These are phyloP conservation scores for Odontocerum albicorne DNA, from an alignment of 2,888 invertebrate species.

Conservation along the genomic window DNA sequence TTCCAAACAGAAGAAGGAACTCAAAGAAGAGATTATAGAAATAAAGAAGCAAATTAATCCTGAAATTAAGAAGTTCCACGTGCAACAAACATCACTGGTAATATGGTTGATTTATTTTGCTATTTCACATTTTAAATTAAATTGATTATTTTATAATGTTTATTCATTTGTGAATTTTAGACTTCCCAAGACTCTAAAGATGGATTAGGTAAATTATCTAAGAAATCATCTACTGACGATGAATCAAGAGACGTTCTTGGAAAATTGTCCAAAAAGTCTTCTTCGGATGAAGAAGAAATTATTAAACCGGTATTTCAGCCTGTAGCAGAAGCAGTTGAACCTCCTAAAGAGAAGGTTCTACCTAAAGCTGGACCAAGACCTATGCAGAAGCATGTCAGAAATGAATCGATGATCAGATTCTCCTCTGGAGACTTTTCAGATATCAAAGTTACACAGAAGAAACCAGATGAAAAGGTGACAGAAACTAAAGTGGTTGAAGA, in stretches of 20 bases:
- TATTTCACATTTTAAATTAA: no score
- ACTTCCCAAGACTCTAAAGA: conserved; percentile 25
- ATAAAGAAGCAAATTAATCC: conserved; percentile 68
- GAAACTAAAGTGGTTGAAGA: conserved; percentile 47
- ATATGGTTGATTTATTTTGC: no score
- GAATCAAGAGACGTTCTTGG: conserved; percentile 25
- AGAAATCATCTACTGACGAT: conserved; percentile 33
- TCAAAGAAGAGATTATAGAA: conserved; percentile 71
- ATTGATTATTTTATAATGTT: background rate
- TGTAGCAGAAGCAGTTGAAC: conserved; percentile 15
- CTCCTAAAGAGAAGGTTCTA: conserved; percentile 33
- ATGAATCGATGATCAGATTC: conserved; percentile 55
- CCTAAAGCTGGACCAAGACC: conserved; percentile 49
- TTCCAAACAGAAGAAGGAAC: conserved; percentile 72
- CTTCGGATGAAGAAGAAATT: conserved; percentile 29
- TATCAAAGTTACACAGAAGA: conserved; percentile 53
- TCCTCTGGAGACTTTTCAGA: conserved; percentile 58
- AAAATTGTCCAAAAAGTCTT: conserved; percentile 32
- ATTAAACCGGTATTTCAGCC: conserved; percentile 9
- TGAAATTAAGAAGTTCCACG: conserved; percentile 57
- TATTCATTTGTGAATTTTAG: conserved; percentile 12
- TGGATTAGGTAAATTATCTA: conserved; percentile 24
- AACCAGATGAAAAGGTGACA: conserved; percentile 53
- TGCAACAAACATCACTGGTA: conserved; percentile 45
- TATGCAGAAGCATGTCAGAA: conserved; percentile 56